Evolutionary conservation across 2,888 invertebrate species (phyloP).

Genomic region (Seira sanloemensis): DNA sequence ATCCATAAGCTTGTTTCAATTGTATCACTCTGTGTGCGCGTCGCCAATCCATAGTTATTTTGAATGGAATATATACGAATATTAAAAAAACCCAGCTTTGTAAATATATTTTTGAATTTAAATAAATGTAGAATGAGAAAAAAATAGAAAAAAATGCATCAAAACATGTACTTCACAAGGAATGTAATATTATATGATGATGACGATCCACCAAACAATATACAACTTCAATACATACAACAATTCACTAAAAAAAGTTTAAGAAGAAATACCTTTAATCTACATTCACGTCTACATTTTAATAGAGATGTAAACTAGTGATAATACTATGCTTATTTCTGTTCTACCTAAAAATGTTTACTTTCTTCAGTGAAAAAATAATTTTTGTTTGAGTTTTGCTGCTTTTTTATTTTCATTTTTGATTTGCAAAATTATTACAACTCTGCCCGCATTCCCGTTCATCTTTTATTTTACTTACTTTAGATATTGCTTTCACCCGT

Average conservation of each 20-base stretch:
- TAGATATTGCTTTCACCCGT: neutral
- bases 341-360: slow-evolving; percentile 56
- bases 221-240: neutral
- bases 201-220: neutral
- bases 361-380: slow-evolving; percentile 54
- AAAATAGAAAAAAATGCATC: neutral
- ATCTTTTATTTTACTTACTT: slow-evolving; percentile 6
- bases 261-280: slow-evolving; percentile 12
- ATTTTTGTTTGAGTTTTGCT: slow-evolving; percentile 37
- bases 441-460: slow-evolving; percentile 8
- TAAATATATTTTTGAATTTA: neutral
- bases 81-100: neutral
- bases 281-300: slow-evolving; percentile 30
- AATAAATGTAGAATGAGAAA: no score
- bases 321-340: slow-evolving; percentile 64
- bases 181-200: neutral
- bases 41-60: neutral
- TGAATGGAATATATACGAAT: neutral
- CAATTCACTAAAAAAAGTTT: neutral
- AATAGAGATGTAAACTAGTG: slow-evolving; percentile 41
- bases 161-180: neutral
- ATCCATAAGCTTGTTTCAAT: slow-evolving; percentile 9
- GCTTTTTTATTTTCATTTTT: slow-evolving; percentile 38
- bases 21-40: neutral
- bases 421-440: neutral